Percentiles rank a stretch among this genome's conserved stretches.
These are phyloP conservation scores for Lacerta bilineata DNA, from an alignment of 2,797 vertebrate species.

Conservation along the genomic window DNA sequence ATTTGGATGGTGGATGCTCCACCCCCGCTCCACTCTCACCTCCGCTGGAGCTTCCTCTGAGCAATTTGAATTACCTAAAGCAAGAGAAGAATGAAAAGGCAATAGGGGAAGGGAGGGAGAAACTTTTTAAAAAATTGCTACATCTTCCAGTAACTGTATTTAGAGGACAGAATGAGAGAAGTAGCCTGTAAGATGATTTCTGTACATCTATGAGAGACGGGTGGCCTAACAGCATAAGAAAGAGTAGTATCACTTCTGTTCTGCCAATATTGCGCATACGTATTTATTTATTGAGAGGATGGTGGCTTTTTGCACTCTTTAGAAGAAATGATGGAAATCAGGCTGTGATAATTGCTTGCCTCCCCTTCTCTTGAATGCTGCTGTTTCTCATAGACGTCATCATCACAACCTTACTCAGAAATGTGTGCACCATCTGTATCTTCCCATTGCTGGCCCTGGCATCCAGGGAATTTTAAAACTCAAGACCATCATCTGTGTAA, in stretches of 20 bases:
- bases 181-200: background rate
- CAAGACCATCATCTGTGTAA: constrained; percentile 77
- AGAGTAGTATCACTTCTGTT: constrained; percentile 36
- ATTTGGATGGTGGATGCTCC: background rate
- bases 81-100: background rate
- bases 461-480: constrained; percentile 81
- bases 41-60: background rate
- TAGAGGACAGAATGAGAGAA: background rate
- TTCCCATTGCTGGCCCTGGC: constrained; percentile 75
- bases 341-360: constrained; percentile 66
- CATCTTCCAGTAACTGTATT: background rate
- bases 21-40: background rate
- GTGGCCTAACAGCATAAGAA: background rate
- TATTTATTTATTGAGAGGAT: constrained; percentile 59
- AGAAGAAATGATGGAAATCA: constrained; percentile 65
- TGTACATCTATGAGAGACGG: background rate
- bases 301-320: constrained; percentile 69
- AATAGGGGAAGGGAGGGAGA: too few species aligned
- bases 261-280: constrained; percentile 57
- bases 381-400: constrained; percentile 71
- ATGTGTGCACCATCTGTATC: constrained; percentile 80
- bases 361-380: constrained; percentile 67
- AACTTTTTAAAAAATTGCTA: background rate
- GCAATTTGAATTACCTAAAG: background rate
- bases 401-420: constrained; percentile 68